Percentiles rank a stretch among this genome's conserved stretches.
These are phyloP conservation scores for Harpagoxenus sublaevis DNA, from an alignment of 2,888 invertebrate species.

Conservation along the genomic window DNA sequence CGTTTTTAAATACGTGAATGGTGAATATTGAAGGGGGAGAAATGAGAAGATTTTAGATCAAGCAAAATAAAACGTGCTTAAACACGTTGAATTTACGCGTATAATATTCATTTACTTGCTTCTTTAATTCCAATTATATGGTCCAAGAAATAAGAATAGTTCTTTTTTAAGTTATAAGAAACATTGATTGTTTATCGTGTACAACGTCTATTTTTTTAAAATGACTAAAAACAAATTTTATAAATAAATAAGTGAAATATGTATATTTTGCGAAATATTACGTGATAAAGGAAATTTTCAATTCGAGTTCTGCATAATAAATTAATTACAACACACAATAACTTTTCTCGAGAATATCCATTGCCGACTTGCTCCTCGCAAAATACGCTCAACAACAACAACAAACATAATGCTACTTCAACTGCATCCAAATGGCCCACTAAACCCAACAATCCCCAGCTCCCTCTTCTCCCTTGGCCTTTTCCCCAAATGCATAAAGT, in stretches of 20 bases:
- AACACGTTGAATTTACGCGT: not conserved
- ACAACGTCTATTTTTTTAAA: not conserved
- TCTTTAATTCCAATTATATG: not conserved
- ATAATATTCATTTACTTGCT: not conserved
- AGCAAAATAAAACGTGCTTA: not conserved
- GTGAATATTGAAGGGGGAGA: not conserved
- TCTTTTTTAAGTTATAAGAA: not conserved
- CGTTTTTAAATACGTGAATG: not conserved
- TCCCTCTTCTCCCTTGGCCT: not conserved
- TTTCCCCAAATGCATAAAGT: constrained; percentile 23
- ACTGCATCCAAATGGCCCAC: not conserved
- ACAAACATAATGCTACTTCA: not conserved
- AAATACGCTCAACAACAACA: not conserved
- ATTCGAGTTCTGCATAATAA: not conserved
- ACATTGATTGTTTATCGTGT: not conserved
- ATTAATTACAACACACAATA: not conserved
- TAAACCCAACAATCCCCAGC: not conserved
- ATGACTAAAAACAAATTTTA: not conserved
- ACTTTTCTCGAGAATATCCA: not conserved
- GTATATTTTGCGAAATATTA: not conserved
- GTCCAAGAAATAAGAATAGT: not conserved
- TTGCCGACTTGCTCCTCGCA: not conserved
- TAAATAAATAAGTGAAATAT: not conserved
- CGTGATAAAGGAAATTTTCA: not conserved
- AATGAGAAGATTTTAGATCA: not conserved